Percentiles rank a stretch among this genome's conserved stretches.
phyloP scores from a whole-genome alignment of 2,797 vertebrate genomes.

The Schizopygopsis malacanthus region DNA sequence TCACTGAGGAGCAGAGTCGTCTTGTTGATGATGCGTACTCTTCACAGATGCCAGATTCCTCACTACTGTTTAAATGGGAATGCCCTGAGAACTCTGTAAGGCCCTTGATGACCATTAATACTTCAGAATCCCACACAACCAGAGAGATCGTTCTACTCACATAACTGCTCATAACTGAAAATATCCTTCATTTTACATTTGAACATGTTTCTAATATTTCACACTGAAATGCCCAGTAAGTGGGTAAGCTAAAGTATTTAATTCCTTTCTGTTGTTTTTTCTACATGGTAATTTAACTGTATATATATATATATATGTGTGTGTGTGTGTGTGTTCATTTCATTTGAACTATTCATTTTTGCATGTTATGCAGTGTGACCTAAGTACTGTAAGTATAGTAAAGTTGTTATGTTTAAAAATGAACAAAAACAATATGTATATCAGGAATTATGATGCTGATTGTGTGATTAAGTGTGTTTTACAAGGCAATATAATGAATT shows the following conservation, averaged over 20 bases:
- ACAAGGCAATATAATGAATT: not conserved
- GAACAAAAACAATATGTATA: not conserved
- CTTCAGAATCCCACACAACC: not conserved
- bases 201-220: not conserved
- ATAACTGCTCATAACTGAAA: not conserved
- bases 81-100: not conserved
- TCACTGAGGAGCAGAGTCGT: conserved; percentile 76
- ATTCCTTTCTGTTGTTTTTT: not conserved
- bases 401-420: not conserved
- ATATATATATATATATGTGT: not conserved
- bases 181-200: not conserved
- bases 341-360: not conserved
- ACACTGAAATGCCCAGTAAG: not conserved
- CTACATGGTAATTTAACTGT: not conserved
- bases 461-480: not conserved
- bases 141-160: not conserved
- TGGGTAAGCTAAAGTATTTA: not conserved
- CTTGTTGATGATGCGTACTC: conserved; percentile 74
- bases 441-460: not conserved
- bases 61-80: conserved; percentile 71
- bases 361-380: not conserved
- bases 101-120: not conserved
- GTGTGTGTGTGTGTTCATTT: no score
- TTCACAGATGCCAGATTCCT: conserved; percentile 72
- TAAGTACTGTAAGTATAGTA: not conserved